These are phyloP conservation scores for Paedocypris micromegethes DNA, from an alignment of 2,797 vertebrate genomes.

Conservation along the genomic window DNA sequence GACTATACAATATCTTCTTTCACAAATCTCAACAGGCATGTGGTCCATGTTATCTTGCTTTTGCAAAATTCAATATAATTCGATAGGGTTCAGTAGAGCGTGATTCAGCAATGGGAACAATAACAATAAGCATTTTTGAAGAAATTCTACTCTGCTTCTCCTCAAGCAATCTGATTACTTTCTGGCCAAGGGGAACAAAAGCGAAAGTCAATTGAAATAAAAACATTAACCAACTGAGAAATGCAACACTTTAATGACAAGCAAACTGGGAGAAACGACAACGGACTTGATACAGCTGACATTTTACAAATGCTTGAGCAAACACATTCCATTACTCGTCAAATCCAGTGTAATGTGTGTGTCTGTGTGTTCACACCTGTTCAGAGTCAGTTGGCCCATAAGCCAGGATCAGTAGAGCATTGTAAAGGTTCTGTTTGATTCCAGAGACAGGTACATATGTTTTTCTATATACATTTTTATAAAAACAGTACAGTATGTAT, in stretches of 20 bases:
- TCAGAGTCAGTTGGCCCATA: slow-evolving; percentile 19
- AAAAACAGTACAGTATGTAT: not conserved
- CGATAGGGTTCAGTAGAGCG: slow-evolving; percentile 21
- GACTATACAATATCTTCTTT: slow-evolving; percentile 20
- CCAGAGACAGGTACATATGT: not conserved
- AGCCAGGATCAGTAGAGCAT: not conserved
- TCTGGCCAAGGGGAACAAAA: slow-evolving; percentile 12
- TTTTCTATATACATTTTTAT: not conserved
- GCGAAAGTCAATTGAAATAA: slow-evolving; percentile 18
- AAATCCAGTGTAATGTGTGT: slow-evolving; percentile 6
- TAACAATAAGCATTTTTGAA: slow-evolving; percentile 22
- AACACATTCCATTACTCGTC: slow-evolving; percentile 32
- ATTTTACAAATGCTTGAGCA: slow-evolving; percentile 24
- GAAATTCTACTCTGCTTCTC: slow-evolving; percentile 25
- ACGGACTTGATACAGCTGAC: slow-evolving; percentile 19
- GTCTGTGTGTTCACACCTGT: slow-evolving; percentile 25
- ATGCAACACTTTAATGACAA: slow-evolving; percentile 14
- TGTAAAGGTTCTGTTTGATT: not conserved
- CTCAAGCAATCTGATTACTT: slow-evolving; percentile 26
- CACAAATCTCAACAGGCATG: slow-evolving; percentile 22
- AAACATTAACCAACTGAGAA: slow-evolving; percentile 19
- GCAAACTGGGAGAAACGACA: not conserved
- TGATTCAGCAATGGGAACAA: slow-evolving; percentile 22
- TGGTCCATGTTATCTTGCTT: slow-evolving; percentile 9
- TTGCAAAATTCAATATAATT: slow-evolving; percentile 28